Conservation (phyloP, 2,888 invertebrate species). For the Andrena bucephala region DNA sequence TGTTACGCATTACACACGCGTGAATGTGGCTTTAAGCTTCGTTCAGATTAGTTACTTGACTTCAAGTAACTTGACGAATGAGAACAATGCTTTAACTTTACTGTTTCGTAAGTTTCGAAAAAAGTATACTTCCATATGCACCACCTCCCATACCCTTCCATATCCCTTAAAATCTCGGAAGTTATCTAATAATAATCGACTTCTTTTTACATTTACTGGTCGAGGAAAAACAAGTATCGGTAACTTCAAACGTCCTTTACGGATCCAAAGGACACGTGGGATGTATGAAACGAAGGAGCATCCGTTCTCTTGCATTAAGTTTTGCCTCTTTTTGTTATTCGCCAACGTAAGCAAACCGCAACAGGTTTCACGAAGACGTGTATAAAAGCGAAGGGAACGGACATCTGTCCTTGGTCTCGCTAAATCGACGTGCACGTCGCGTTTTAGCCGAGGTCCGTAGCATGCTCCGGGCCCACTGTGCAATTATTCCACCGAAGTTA, state of each 20-base stretch:
- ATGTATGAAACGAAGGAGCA: not conserved
- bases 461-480: not conserved
- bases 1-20: no score
- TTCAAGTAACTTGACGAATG: no score
- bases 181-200: not conserved
- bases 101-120: no score
- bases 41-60: no score
- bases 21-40: no score
- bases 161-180: not conserved
- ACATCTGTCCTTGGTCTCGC: slow-evolving; percentile 40
- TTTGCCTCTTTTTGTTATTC: not conserved
- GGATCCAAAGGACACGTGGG: not conserved
- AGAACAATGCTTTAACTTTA: no score
- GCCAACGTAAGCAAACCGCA: not conserved
- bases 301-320: not conserved
- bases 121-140: no score
- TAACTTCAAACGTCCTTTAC: not conserved
- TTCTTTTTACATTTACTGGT: not conserved
- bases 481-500: slow-evolving; percentile 1
- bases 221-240: not conserved
- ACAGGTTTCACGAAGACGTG: slow-evolving; percentile 32
- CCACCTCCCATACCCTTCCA: not conserved
- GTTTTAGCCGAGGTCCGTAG: not conserved
- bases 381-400: slow-evolving; percentile 42
- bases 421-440: slow-evolving; percentile 15